Evolutionary conservation across 2,888 invertebrate genomes (phyloP).

Genomic region (Caenorhabditis sp.): DNA sequence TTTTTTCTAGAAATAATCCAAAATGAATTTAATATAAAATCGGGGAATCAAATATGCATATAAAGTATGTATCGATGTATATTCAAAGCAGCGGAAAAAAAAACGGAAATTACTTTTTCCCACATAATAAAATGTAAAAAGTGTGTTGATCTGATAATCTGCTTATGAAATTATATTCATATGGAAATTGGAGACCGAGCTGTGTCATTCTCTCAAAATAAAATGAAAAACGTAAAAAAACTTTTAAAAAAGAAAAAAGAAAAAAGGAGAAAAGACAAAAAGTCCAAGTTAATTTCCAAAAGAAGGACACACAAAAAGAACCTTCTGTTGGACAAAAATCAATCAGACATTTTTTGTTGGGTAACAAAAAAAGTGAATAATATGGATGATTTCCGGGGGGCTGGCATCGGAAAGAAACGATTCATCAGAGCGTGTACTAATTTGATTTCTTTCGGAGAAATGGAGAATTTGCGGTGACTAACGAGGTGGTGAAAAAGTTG

Average conservation of each 20-base stretch:
- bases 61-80: neutral
- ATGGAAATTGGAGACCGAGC: too few relatives aligned
- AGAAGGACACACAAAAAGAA: neutral
- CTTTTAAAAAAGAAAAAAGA: neutral
- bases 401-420: neutral
- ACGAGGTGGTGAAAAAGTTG: neutral
- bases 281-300: neutral
- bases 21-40: too few relatives aligned
- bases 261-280: neutral
- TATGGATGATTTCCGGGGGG: neutral
- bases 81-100: neutral
- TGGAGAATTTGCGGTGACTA: neutral
- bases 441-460: neutral
- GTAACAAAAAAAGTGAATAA: neutral
- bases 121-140: neutral
- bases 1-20: too few relatives aligned
- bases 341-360: neutral
- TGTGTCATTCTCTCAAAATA: neutral
- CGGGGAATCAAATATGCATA: too few relatives aligned
- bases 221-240: neutral
- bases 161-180: neutral
- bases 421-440: neutral
- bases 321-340: neutral
- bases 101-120: neutral
- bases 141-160: neutral